Evolutionary conservation across 2,113 vertebrate species (phyloP).

Genomic region (Microcebus murinus): DNA sequence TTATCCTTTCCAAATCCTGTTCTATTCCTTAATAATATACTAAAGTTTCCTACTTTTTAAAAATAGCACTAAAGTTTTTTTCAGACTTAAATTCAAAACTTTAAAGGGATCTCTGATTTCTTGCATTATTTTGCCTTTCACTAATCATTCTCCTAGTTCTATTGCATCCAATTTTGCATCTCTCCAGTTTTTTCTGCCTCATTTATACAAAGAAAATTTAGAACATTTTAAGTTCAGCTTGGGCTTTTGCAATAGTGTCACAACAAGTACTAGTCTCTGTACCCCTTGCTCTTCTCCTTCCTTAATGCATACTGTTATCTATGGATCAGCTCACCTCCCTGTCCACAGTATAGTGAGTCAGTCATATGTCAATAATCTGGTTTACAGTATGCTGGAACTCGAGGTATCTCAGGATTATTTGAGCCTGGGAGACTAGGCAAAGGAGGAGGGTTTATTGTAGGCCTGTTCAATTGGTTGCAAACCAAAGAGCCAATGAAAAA

Average conservation of each 20-base stretch:
- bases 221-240: neutral
- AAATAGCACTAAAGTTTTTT: neutral
- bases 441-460: neutral
- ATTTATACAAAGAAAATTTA: neutral
- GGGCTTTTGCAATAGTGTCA: neutral
- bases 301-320: neutral
- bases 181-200: neutral
- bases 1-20: neutral
- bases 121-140: neutral
- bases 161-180: neutral
- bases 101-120: neutral
- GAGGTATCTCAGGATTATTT: neutral
- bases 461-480: neutral
- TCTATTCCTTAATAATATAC: neutral
- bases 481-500: neutral
- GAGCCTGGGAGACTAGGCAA: neutral
- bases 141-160: neutral
- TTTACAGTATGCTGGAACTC: neutral
- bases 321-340: neutral
- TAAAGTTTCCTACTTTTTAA: neutral
- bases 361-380: neutral
- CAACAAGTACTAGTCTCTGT: neutral
- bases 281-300: neutral
- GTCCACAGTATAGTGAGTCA: neutral
- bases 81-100: neutral